Percentiles rank a stretch among this genome's conserved stretches.
These are phyloP conservation scores for Indri indri DNA, from an alignment of 2,113 vertebrate genomes.

Conservation along the genomic window DNA sequence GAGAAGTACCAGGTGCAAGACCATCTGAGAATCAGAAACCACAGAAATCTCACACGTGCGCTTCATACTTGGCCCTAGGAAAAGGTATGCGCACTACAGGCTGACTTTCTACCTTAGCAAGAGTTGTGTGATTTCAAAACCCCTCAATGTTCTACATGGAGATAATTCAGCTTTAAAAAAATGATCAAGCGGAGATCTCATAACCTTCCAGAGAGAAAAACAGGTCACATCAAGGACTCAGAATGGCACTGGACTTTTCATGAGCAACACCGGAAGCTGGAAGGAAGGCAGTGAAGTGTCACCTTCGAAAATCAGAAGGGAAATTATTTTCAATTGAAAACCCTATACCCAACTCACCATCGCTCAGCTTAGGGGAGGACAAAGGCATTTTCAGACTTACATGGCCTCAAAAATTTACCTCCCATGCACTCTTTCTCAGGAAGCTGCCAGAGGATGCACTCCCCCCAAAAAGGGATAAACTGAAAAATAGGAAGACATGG, in stretches of 20 bases:
- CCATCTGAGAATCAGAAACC: background rate
- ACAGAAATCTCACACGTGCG: background rate
- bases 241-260: background rate
- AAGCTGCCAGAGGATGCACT: background rate
- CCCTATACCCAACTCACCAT: background rate
- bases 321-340: constrained; percentile 24
- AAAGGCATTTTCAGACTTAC: background rate
- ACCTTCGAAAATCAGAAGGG: background rate
- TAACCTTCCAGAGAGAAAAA: constrained; percentile 43
- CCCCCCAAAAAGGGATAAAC: background rate
- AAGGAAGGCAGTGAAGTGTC: background rate
- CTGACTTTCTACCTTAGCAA: background rate
- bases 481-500: background rate
- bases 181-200: background rate
- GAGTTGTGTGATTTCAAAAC: background rate
- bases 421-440: background rate
- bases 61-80: background rate
- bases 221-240: background rate
- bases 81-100: background rate
- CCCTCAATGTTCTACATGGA: background rate
- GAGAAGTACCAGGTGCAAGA: background rate
- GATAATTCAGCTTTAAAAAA: background rate
- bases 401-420: background rate
- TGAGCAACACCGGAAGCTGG: background rate
- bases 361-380: background rate